Conservation (phyloP, 2,113 vertebrate genomes). For the Stomatorhinus ivindoensis region DNA sequence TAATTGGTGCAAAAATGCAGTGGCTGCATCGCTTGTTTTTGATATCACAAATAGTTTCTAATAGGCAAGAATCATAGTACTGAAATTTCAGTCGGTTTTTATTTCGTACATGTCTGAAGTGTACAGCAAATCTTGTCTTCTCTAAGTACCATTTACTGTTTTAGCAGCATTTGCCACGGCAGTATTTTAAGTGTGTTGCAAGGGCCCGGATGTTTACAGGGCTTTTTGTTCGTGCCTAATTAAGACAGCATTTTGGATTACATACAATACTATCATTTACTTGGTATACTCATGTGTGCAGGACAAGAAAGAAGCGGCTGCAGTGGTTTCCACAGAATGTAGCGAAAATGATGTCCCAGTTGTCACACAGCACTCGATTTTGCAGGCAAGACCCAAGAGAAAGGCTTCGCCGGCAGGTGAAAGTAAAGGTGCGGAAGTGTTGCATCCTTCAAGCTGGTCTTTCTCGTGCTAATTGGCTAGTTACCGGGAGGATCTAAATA, state of each 20-base stretch:
- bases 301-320: constrained; percentile 22
- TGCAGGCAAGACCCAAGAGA: constrained; percentile 32
- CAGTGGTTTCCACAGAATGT: constrained; percentile 12
- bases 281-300: constrained; percentile 12
- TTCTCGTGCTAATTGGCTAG: not conserved
- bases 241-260: not conserved
- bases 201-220: not conserved
- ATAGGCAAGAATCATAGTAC: not conserved
- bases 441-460: not conserved
- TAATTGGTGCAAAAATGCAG: not conserved
- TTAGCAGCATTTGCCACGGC: not conserved
- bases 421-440: constrained; percentile 36
- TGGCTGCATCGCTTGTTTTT: not conserved
- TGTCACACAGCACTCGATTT: constrained; percentile 35
- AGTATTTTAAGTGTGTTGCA: not conserved
- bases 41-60: not conserved
- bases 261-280: not conserved
- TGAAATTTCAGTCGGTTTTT: not conserved
- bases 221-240: not conserved
- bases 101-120: not conserved
- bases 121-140: not conserved
- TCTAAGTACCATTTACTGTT: not conserved
- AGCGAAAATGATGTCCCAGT: constrained; percentile 41
- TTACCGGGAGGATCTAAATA: not conserved
- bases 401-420: constrained; percentile 40